Conservation (phyloP, 1,140 invertebrate genomes). For the Onthophagus taurus region DNA sequence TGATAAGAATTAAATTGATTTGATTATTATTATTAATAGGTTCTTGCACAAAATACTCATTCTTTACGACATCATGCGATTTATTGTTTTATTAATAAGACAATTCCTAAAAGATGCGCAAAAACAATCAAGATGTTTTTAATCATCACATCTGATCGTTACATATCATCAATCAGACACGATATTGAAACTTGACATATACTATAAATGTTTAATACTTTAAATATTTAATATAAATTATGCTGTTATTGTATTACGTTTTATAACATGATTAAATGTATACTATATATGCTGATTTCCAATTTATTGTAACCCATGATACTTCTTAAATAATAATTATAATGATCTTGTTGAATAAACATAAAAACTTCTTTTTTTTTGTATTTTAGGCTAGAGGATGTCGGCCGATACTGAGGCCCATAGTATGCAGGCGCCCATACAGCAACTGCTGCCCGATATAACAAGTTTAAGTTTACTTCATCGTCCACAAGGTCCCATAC, state of each 20-base stretch:
- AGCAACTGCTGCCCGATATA: constrained; percentile 30
- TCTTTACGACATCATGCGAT: no score
- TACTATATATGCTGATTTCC: no score
- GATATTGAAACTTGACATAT: neutral
- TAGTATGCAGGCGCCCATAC: constrained; percentile 30
- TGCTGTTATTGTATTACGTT: neutral
- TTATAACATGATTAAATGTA: no score
- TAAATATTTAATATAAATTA: neutral
- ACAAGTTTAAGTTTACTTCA: constrained; percentile 34
- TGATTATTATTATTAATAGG: no score
- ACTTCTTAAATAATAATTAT: neutral
- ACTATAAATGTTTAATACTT: neutral
- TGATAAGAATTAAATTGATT: no score
- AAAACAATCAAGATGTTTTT: no score
- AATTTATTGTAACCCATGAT: no score
- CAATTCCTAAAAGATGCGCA: no score
- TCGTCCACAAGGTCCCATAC: constrained; percentile 27
- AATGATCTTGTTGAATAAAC: neutral
- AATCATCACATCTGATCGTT: no score
- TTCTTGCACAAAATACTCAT: no score
- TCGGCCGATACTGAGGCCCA: constrained; percentile 31
- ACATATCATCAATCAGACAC: no score
- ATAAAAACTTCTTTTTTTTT: constrained; percentile 1
- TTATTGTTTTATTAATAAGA: no score
- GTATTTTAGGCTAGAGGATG: constrained; percentile 19